phyloP scores from a whole-genome alignment of 2,113 vertebrate genomes.

The Hassar affinis region DNA sequence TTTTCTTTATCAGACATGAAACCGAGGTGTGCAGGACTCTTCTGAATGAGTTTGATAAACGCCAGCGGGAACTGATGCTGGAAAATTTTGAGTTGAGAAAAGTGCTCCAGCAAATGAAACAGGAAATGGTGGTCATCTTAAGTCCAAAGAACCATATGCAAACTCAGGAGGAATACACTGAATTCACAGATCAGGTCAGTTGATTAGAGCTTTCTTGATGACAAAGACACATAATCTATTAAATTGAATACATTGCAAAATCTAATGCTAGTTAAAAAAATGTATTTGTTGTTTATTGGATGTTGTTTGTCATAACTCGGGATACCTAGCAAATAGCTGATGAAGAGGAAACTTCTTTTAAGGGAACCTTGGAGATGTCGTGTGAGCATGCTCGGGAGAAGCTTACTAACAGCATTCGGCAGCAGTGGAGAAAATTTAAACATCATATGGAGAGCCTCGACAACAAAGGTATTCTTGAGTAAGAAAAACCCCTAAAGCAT shows the following conservation, averaged over 20 bases:
- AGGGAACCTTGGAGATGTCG: constrained; percentile 82
- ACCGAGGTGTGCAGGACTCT: constrained; percentile 92
- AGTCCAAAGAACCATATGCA: constrained; percentile 75
- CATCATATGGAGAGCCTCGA: constrained; percentile 90
- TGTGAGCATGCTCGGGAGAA: constrained; percentile 89
- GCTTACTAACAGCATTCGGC: constrained; percentile 92
- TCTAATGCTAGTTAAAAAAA: neutral
- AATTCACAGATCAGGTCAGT: constrained; percentile 73
- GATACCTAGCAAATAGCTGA: constrained; percentile 71
- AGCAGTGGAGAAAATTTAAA: constrained; percentile 92
- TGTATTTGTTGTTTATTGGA: neutral
- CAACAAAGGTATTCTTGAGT: constrained; percentile 80
- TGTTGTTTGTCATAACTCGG: neutral
- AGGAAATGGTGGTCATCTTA: constrained; percentile 88
- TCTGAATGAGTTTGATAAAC: constrained; percentile 84
- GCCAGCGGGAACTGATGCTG: constrained; percentile 84
- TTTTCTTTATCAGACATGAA: constrained; percentile 80
- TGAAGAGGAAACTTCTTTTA: constrained; percentile 86
- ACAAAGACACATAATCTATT: neutral
- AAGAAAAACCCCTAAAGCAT: neutral
- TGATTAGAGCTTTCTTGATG: neutral
- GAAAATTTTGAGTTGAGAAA: constrained; percentile 94
- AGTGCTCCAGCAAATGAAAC: constrained; percentile 95
- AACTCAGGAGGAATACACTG: constrained; percentile 75
- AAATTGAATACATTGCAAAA: neutral